Evolutionary conservation across 2,113 vertebrate species (phyloP).

Genomic region (Myocastor coypus): DNA sequence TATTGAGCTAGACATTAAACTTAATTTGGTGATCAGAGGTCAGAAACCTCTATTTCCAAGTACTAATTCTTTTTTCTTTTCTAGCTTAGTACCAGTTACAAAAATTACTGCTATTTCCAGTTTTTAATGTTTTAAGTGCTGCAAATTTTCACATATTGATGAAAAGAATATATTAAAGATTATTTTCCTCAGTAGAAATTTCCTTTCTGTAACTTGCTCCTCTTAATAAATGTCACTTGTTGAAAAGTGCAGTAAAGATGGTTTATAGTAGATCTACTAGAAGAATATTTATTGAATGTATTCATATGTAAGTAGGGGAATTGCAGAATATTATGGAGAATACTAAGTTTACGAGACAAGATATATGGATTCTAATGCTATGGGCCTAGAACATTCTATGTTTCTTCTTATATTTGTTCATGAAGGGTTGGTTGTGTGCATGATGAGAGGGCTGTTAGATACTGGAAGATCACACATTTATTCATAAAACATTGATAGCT

Average conservation of each 20-base stretch:
- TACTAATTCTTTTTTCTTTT: slow-evolving; percentile 40
- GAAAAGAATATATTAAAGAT: background rate
- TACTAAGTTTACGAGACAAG: background rate
- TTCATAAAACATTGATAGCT: background rate
- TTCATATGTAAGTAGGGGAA: background rate
- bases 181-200: slow-evolving; percentile 28
- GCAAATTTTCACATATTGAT: background rate
- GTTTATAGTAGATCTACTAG: background rate
- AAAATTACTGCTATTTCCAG: background rate
- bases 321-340: background rate
- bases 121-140: slow-evolving; percentile 11
- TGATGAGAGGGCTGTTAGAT: background rate
- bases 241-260: background rate
- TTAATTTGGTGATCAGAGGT: background rate
- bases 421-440: background rate
- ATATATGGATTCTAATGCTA: background rate
- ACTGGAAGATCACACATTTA: background rate
- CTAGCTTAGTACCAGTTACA: background rate
- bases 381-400: background rate
- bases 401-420: background rate
- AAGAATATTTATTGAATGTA: background rate
- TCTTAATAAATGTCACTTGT: background rate
- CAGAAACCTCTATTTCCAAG: background rate
- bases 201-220: background rate
- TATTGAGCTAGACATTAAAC: background rate